These are phyloP conservation scores for Rostratula benghalensis DNA, from an alignment of 2,113 vertebrate species.

Conservation along the genomic window DNA sequence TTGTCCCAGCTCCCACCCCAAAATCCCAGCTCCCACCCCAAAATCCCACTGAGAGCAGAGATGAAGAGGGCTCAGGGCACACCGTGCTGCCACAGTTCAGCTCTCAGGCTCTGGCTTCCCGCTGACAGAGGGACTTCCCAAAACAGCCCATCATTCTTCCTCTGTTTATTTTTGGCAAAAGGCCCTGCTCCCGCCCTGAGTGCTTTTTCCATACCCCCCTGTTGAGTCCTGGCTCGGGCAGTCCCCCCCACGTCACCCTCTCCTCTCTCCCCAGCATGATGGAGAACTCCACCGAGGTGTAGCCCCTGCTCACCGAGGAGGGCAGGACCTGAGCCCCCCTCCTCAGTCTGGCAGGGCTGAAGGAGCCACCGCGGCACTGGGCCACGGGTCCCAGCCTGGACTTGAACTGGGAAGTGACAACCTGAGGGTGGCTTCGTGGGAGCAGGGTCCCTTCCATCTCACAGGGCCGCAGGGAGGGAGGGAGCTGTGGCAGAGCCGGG, in stretches of 20 bases:
- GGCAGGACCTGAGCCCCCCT: background rate
- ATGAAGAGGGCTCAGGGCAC: fast-evolving
- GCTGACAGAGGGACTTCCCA: fast-evolving
- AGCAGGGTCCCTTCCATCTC: background rate
- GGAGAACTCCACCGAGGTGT: slow-evolving; percentile 43
- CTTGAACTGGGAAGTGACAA: background rate
- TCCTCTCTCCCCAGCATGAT: background rate
- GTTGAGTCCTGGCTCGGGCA: fast-evolving
- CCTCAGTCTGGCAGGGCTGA: background rate
- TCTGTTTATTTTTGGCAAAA: background rate
- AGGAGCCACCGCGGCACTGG: fast-evolving
- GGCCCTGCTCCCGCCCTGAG: background rate
- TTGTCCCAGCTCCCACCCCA: background rate
- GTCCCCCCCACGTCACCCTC: fast-evolving
- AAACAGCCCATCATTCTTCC: background rate
- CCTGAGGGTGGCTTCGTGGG: background rate
- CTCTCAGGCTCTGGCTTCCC: background rate
- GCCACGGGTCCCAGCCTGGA: fast-evolving
- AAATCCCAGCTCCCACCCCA: background rate
- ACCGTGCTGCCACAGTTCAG: background rate
- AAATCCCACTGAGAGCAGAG: background rate
- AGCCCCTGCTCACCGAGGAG: background rate
- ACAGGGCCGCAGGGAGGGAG: background rate
- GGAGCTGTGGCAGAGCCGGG: fast-evolving
- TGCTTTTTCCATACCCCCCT: background rate